Evolutionary conservation across 2,888 invertebrate genomes (phyloP), one percentile per base, ranked within the genome.

Genomic region (Calameuta filiformis): DNA sequence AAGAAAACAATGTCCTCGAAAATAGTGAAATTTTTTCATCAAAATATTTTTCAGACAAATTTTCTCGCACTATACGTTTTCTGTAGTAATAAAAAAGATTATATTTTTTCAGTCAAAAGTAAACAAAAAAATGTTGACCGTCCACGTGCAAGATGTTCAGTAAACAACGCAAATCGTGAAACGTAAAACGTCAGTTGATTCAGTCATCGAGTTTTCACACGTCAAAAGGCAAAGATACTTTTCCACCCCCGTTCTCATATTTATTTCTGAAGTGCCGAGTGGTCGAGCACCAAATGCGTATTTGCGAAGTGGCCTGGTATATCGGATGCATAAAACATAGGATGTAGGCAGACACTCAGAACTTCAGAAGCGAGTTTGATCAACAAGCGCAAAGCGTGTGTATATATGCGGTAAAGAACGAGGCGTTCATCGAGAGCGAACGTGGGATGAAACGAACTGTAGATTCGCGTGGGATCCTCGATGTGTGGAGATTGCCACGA

Each of bases 381-480:
- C 81, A 82, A 76, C 80, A 79, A 83, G 83, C 83, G 85, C 81
- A 80, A 85, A 83, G 82, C 83, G 83, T 73, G 81, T 83, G 23
- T 56, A 56, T 56, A 56, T 56, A 56, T 56, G 56, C 56, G 56
- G 56, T 56, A 56, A 56, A 23, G 84, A 33, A 33, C 30, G 71
- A 83, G 85, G 84, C 85, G 84, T 79, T 84, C 84, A 86, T 84
- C 83, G 85, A 82, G 82, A 83, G 83, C 82, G 82, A 83, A 87
- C 86, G 87, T 85, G 84, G 85, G 86, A 81, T 80, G 85, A 79
- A 77, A 79, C 69, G 75, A 68, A 73, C 74, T 69, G 78, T 75
- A 68, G 75, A 33, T 83, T 79, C 83, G 89, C 89, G 89, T 89
- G 88, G 89, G 89, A 88, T 89, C 87, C 75, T 78, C 77, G 80